phyloP scores from a whole-genome alignment of 2,888 invertebrate species.

The Drosophila mercatorum region DNA sequence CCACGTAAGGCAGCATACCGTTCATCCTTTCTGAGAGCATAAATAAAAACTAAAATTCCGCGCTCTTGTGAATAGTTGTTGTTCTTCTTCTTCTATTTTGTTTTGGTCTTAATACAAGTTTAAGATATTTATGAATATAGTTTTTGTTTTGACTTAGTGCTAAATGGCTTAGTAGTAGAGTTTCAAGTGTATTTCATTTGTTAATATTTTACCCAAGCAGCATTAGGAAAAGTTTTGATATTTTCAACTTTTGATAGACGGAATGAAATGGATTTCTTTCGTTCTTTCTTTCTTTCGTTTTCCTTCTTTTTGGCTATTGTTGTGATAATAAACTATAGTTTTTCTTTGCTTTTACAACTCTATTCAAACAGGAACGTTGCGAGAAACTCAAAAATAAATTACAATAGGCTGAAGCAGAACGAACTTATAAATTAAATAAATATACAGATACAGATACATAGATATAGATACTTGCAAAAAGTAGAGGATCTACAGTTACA shows the following conservation, averaged over 20 bases:
- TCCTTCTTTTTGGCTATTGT: conserved; percentile 27
- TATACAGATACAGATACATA: conserved; percentile 54
- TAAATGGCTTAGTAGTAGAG: conserved; percentile 58
- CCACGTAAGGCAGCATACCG: conserved; percentile 21
- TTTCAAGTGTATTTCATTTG: conserved; percentile 27
- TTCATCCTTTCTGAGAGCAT: conserved; percentile 11
- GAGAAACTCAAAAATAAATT: conserved; percentile 52
- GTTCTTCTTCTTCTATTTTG: background rate
- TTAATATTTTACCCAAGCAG: conserved; percentile 68
- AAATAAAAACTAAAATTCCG: conserved; percentile 22
- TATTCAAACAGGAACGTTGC: conserved; percentile 66
- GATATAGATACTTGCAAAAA: conserved; percentile 62
- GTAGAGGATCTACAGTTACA: conserved; percentile 29
- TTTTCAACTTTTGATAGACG: conserved; percentile 26
- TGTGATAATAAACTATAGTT: conserved; percentile 29
- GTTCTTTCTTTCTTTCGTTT: background rate
- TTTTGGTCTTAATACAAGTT: conserved; percentile 40
- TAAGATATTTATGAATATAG: conserved; percentile 29
- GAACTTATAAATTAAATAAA: conserved; percentile 61
- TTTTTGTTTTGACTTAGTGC: conserved; percentile 59
- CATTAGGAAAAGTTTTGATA: conserved; percentile 36
- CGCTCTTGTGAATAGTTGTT: conserved; percentile 10
- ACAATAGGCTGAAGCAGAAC: conserved; percentile 48
- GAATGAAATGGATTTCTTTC: conserved; percentile 23
- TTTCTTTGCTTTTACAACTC: conserved; percentile 8